Conservation (phyloP, 2,797 vertebrate species). For the Podargus strigoides region DNA sequence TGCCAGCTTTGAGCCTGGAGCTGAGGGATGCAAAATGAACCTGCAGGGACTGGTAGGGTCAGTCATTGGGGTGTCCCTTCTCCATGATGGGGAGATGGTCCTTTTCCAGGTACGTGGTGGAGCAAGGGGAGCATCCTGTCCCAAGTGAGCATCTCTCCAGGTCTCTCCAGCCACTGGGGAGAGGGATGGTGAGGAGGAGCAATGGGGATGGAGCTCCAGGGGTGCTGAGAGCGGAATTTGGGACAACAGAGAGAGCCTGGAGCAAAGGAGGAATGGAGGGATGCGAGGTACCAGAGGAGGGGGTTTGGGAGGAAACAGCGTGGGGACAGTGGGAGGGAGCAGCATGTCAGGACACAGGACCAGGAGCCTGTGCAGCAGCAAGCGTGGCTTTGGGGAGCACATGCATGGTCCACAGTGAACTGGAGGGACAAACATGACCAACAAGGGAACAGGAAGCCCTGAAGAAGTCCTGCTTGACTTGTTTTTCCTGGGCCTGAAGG, state of each 20-base stretch:
- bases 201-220: background rate
- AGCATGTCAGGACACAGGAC: accelerated
- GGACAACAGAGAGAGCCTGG: background rate
- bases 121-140: background rate
- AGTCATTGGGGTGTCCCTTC: background rate
- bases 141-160: background rate
- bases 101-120: background rate
- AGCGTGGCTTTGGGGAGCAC: background rate
- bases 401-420: accelerated
- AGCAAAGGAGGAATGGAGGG: background rate
- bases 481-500: background rate
- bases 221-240: background rate
- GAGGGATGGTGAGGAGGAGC: background rate
- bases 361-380: background rate
- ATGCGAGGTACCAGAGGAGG: background rate
- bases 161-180: background rate
- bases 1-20: background rate
- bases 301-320: accelerated
- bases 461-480: background rate
- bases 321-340: background rate
- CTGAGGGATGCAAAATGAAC: background rate
- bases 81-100: background rate
- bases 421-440: accelerated
- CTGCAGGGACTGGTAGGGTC: background rate
- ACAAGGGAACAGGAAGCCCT: background rate